These are phyloP conservation scores for Tetheella fluctuosa DNA, from an alignment of 2,888 invertebrate species.

Conservation along the genomic window DNA sequence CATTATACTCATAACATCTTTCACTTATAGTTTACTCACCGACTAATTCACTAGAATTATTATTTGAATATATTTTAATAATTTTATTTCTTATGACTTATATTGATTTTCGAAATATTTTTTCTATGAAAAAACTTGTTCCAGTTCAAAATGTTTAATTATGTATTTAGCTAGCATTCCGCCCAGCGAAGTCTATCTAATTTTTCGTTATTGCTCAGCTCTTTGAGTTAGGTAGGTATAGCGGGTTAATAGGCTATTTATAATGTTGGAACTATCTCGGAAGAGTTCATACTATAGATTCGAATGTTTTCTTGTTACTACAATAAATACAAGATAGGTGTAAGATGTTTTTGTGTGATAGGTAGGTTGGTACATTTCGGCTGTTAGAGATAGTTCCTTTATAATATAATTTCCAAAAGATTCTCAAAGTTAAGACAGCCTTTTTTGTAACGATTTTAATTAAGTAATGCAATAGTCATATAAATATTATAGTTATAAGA, in stretches of 20 bases:
- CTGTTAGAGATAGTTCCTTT: slow-evolving; percentile 43
- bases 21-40: slow-evolving; percentile 77
- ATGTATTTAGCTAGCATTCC: slow-evolving; percentile 45
- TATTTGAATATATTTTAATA: slow-evolving; percentile 78
- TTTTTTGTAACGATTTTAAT: slow-evolving; percentile 46
- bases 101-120: slow-evolving; percentile 72
- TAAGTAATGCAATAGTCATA: slow-evolving; percentile 31
- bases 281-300: neutral
- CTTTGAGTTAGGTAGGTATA: slow-evolving; percentile 14
- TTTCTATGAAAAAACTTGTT: slow-evolving; percentile 72
- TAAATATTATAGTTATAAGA: slow-evolving; percentile 28
- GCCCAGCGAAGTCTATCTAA: slow-evolving; percentile 40
- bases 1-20: slow-evolving; percentile 82
- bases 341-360: too few species aligned
- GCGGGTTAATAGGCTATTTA: neutral
- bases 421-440: slow-evolving; percentile 51
- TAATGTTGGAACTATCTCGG: slow-evolving; percentile 6
- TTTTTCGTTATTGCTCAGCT: slow-evolving; percentile 46
- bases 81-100: slow-evolving; percentile 66
- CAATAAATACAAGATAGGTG: too few species aligned
- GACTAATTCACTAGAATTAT: slow-evolving; percentile 80
- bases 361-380: slow-evolving; percentile 38
- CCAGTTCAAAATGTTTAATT: slow-evolving; percentile 66
- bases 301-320: neutral
- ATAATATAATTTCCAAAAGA: slow-evolving; percentile 52